phyloP scores from a whole-genome alignment of 2,113 vertebrate genomes.

The Melospiza georgiana region DNA sequence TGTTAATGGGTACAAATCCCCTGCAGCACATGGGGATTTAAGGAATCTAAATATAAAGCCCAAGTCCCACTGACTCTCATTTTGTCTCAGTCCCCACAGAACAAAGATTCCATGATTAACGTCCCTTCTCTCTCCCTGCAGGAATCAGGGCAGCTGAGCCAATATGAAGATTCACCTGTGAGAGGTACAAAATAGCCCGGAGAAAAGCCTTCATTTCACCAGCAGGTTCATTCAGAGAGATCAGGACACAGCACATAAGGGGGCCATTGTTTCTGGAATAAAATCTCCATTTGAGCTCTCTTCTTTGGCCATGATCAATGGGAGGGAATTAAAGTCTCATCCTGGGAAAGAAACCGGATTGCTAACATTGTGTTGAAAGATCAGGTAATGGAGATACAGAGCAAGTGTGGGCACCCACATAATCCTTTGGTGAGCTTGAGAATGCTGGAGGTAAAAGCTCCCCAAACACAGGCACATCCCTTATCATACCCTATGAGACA shows the following conservation, averaged over 20 bases:
- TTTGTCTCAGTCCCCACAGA: not conserved
- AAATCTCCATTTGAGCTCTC: conserved; percentile 65
- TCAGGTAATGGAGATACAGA: conserved; percentile 38
- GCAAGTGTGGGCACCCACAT: not conserved
- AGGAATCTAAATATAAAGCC: not conserved
- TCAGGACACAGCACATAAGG: conserved; percentile 28
- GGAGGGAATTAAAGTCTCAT: conserved; percentile 58
- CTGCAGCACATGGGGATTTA: not conserved
- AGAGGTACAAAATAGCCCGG: conserved; percentile 2
- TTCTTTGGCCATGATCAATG: conserved; percentile 58
- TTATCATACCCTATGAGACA: not conserved
- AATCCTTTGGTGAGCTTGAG: not conserved
- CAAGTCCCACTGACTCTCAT: not conserved
- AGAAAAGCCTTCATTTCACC: conserved; percentile 63
- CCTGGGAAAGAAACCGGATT: conserved; percentile 44
- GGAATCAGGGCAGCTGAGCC: conserved; percentile 9
- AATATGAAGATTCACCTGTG: conserved; percentile 54
- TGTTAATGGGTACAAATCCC: not conserved
- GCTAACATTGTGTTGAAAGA: conserved; percentile 65
- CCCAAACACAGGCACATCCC: not conserved
- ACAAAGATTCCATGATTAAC: conserved; percentile 4
- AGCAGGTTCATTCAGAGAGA: conserved; percentile 53
- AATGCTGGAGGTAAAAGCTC: not conserved
- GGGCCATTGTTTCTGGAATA: conserved; percentile 63
- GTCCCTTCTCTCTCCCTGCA: not conserved